These are phyloP conservation scores for Macropus fuliginosus DNA, from an alignment of 2,797 vertebrate genomes.

Conservation along the genomic window DNA sequence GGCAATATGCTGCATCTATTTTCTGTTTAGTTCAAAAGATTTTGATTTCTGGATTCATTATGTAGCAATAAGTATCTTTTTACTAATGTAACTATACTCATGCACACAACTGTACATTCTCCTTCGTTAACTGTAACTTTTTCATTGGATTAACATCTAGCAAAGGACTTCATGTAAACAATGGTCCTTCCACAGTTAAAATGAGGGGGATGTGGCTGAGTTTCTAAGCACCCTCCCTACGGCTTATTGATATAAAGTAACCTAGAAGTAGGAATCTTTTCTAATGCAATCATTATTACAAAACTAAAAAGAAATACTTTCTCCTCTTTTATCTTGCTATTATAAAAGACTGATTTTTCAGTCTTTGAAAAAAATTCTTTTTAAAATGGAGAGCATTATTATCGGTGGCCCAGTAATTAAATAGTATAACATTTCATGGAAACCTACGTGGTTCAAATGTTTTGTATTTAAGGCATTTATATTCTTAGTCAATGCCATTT, in stretches of 20 bases:
- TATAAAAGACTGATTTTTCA: neutral
- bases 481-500: neutral
- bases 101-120: neutral
- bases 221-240: neutral
- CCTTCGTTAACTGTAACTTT: neutral
- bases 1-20: neutral
- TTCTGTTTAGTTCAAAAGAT: constrained; percentile 18
- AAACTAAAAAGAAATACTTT: neutral
- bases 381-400: neutral
- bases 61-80: neutral
- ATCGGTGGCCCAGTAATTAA: neutral
- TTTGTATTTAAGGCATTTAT: neutral
- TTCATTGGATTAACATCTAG: neutral
- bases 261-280: neutral
- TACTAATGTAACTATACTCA: neutral
- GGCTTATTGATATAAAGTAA: neutral
- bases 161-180: neutral
- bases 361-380: neutral
- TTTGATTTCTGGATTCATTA: neutral
- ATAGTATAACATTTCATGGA: neutral
- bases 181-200: neutral
- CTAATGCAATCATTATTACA: neutral
- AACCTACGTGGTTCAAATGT: neutral
- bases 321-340: neutral
- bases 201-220: too few relatives aligned